Conservation (phyloP, 2,888 invertebrate species). For the Scaptomyza tumidula region DNA sequence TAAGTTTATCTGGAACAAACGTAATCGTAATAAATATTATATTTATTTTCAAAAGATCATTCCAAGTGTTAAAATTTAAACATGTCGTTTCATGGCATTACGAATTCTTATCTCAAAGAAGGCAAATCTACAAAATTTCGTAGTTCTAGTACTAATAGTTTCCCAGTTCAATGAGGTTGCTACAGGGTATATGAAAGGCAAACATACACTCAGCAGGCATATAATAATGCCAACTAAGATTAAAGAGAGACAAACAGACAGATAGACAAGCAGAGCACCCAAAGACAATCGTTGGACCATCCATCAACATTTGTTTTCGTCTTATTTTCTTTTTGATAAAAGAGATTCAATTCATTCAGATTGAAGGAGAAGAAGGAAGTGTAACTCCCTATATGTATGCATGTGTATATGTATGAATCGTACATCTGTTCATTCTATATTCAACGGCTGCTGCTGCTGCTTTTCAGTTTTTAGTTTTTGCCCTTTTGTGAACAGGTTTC, state of each 20-base stretch:
- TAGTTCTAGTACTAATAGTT: not conserved
- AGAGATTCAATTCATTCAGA: constrained; percentile 71
- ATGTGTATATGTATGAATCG: constrained; percentile 21
- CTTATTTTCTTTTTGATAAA: constrained; percentile 55
- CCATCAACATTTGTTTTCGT: constrained; percentile 8
- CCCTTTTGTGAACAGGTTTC: constrained; percentile 76
- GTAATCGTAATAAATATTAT: too few relatives aligned
- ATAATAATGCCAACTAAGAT: constrained; percentile 53
- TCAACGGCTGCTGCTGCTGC: constrained; percentile 4
- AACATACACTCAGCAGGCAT: not conserved
- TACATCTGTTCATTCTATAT: constrained; percentile 65
- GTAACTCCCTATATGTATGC: constrained; percentile 29
- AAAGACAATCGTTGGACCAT: constrained; percentile 21
- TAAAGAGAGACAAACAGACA: not conserved
- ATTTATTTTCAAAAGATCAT: too few relatives aligned
- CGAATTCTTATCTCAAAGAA: too few relatives aligned
- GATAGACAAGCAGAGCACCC: constrained; percentile 30
- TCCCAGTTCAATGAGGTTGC: constrained; percentile 5
- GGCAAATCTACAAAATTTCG: constrained; percentile 1
- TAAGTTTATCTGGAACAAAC: too few relatives aligned
- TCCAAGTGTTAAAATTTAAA: too few relatives aligned
- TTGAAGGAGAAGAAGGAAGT: constrained; percentile 37
- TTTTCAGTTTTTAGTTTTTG: constrained; percentile 27
- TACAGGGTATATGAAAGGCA: constrained; percentile 34
- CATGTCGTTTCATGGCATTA: too few relatives aligned